phyloP scores from a whole-genome alignment of 2,797 vertebrate genomes.

The Dallia pectoralis region DNA sequence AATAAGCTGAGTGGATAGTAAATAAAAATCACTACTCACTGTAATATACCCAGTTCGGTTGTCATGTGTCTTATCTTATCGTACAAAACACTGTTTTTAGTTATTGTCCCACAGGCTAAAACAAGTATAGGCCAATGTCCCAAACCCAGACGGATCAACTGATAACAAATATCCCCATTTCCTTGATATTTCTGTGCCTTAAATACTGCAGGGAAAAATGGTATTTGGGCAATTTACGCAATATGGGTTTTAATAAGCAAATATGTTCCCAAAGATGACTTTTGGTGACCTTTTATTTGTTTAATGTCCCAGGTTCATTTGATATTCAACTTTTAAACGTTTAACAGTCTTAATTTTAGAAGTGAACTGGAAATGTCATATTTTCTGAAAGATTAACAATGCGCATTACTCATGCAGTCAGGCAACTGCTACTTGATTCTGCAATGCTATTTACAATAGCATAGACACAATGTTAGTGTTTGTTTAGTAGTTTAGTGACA shows the following conservation, averaged over 20 bases:
- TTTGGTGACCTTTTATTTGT: no score
- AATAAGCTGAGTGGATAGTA: no score
- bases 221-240: neutral
- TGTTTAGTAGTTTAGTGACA: neutral
- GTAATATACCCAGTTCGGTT: neutral
- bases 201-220: neutral
- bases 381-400: neutral
- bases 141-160: neutral
- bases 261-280: neutral
- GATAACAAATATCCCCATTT: neutral
- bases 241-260: neutral
- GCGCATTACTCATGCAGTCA: neutral
- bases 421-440: neutral
- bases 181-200: neutral
- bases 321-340: neutral
- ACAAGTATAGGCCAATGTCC: neutral
- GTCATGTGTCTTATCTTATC: neutral
- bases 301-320: no score
- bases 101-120: neutral
- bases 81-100: neutral
- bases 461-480: constrained; percentile 3
- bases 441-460: neutral
- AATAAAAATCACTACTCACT: no score
- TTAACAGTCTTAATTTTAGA: neutral
- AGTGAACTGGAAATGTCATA: neutral